phyloP scores from a whole-genome alignment of 2,888 invertebrate genomes.

The Drosophila tanythrix region DNA sequence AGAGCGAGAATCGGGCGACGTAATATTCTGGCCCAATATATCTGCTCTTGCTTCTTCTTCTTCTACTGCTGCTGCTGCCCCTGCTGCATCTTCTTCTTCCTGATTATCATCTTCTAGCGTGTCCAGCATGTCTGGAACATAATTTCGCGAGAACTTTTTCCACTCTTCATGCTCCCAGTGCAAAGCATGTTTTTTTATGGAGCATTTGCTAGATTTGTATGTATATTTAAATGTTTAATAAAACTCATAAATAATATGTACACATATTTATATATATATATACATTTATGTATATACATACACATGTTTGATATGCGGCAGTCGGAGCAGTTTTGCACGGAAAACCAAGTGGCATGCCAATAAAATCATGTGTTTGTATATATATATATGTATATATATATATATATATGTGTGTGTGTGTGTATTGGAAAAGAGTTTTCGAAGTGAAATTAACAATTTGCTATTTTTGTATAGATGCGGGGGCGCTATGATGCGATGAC shows the following conservation, averaged over 20 bases:
- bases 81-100: neutral
- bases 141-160: neutral
- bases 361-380: slow-evolving; percentile 66
- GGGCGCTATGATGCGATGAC: slow-evolving; percentile 66
- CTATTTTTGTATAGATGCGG: slow-evolving; percentile 70
- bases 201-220: slow-evolving; percentile 19
- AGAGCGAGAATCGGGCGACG: slow-evolving; percentile 33
- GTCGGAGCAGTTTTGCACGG: slow-evolving; percentile 66
- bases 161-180: slow-evolving; percentile 5
- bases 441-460: slow-evolving; percentile 79
- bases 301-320: slow-evolving; percentile 33
- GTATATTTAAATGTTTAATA: slow-evolving; percentile 65
- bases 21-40: slow-evolving; percentile 43
- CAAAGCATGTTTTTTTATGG: neutral
- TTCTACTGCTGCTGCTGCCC: neutral
- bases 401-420: slow-evolving; percentile 12
- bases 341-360: slow-evolving; percentile 76
- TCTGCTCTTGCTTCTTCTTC: neutral
- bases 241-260: slow-evolving; percentile 67
- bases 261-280: slow-evolving; percentile 10
- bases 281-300: slow-evolving; percentile 3
- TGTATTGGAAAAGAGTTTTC: slow-evolving; percentile 77
- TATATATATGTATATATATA: neutral
- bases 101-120: neutral
- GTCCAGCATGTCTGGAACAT: slow-evolving; percentile 3